Percentiles rank a stretch among this genome's conserved stretches.
Evolutionary conservation across 2,797 vertebrate genomes (phyloP).

Genomic region (Tenualosa thibaudeaui): DNA sequence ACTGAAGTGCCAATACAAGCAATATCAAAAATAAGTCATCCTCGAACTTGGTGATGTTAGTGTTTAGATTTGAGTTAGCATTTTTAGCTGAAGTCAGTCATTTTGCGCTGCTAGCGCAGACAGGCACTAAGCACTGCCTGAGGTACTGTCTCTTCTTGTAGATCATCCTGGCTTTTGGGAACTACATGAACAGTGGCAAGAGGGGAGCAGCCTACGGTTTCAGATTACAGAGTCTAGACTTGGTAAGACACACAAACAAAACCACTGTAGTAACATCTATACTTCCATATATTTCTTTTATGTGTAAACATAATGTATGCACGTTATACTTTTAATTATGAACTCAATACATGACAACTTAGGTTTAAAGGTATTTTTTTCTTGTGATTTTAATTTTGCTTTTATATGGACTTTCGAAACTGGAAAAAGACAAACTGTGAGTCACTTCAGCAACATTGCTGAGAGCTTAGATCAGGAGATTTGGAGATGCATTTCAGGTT

Average conservation of each 20-base stretch:
- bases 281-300: background rate
- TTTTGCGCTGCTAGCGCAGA: background rate
- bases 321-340: background rate
- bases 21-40: background rate
- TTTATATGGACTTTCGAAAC: background rate
- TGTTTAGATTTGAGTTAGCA: background rate
- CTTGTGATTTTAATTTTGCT: too few relatives aligned
- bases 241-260: slow-evolving; percentile 70
- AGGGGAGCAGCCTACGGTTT: slow-evolving; percentile 90
- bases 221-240: slow-evolving; percentile 89
- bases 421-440: background rate
- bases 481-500: background rate
- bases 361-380: too few relatives aligned
- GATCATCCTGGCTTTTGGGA: slow-evolving; percentile 93
- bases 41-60: background rate
- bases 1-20: background rate
- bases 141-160: slow-evolving; percentile 50
- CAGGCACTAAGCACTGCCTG: background rate
- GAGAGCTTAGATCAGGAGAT: background rate
- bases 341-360: background rate
- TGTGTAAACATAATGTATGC: too few relatives aligned
- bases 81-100: background rate
- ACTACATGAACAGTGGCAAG: slow-evolving; percentile 98
- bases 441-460: background rate
- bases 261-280: background rate